phyloP scores from a whole-genome alignment of 2,888 invertebrate genomes.

The Hypomecis punctinalis region DNA sequence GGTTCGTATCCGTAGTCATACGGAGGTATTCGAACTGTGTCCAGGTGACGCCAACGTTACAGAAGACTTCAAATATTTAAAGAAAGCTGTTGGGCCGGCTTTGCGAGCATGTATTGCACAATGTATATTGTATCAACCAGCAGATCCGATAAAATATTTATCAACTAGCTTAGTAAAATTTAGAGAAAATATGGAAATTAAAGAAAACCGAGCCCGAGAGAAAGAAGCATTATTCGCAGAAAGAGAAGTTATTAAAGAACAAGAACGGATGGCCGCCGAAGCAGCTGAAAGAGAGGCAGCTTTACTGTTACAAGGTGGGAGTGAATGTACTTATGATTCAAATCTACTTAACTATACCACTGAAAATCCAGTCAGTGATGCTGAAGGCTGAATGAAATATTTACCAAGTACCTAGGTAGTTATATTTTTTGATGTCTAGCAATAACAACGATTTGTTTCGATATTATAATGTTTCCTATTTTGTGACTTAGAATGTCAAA shows the following conservation, averaged over 20 bases:
- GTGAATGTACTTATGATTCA: conserved; percentile 76
- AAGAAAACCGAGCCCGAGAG: conserved; percentile 64
- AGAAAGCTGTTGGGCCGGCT: conserved; percentile 68
- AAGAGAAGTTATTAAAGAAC: conserved; percentile 66
- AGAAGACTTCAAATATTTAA: conserved; percentile 76
- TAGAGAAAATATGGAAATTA: conserved; percentile 70
- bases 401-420: not conserved
- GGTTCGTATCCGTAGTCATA: conserved; percentile 72
- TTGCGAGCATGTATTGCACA: conserved; percentile 73
- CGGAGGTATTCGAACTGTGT: conserved; percentile 69
- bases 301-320: conserved; percentile 63
- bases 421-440: not conserved
- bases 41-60: conserved; percentile 71
- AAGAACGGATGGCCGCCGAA: conserved; percentile 68
- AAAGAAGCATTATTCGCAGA: conserved; percentile 65
- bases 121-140: conserved; percentile 71
- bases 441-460: no score
- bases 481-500: no score
- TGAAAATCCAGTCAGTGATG: conserved; percentile 50
- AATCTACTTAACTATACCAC: conserved; percentile 67
- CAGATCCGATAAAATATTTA: conserved; percentile 76
- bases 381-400: conserved; percentile 52
- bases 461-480: no score
- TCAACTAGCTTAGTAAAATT: conserved; percentile 66
- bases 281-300: conserved; percentile 65